These are phyloP conservation scores for Todiramphus saurophagus DNA, from an alignment of 2,113 vertebrate species.

Conservation along the genomic window DNA sequence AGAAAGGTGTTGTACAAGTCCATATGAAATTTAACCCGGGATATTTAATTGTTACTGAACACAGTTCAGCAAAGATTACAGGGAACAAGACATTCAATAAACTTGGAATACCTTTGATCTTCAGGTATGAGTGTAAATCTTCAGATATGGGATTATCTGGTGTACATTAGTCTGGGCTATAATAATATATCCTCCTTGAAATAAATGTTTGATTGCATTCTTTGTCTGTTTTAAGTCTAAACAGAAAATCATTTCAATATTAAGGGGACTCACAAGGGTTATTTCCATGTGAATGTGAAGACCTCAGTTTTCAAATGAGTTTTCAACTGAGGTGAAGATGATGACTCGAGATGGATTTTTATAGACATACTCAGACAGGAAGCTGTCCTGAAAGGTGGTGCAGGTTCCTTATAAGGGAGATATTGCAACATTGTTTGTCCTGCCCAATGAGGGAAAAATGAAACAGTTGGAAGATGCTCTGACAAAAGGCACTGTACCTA, in stretches of 20 bases:
- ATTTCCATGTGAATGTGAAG: conserved; percentile 18
- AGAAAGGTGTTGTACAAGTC: neutral
- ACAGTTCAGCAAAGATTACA: neutral
- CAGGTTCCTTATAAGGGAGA: conserved; percentile 82
- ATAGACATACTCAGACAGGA: conserved; percentile 35
- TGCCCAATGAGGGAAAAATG: conserved; percentile 78
- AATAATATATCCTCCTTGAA: neutral
- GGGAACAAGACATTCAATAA: neutral
- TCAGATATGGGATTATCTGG: neutral
- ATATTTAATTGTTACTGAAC: neutral
- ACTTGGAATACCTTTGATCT: neutral
- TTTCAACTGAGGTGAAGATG: conserved; percentile 28
- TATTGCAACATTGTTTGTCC: conserved; percentile 77
- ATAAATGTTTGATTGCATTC: neutral
- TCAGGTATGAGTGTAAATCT: neutral
- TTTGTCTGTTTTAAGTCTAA: conserved; percentile 66
- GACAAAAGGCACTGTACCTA: conserved; percentile 7
- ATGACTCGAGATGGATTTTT: conserved; percentile 24
- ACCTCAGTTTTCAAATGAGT: neutral
- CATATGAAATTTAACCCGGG: neutral
- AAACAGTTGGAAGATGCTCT: conserved; percentile 63
- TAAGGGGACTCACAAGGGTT: conserved; percentile 64
- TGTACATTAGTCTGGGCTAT: neutral
- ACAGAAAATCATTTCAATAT: conserved; percentile 82
- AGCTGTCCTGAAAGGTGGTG: conserved; percentile 69